Conservation (phyloP, 2,888 invertebrate species). For the Ctena decussata region DNA sequence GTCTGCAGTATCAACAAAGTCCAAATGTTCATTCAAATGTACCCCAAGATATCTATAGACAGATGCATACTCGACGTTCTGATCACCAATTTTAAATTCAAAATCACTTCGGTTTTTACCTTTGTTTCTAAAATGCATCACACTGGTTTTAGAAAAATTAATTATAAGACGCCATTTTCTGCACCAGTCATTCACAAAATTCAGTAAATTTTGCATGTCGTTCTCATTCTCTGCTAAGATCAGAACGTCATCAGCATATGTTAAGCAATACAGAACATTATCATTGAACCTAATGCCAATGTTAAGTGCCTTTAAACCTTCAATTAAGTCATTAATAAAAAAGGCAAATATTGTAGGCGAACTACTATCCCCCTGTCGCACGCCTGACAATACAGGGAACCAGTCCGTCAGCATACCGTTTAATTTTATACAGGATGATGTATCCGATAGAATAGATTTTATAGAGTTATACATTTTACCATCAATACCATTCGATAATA, state of each 20-base stretch:
- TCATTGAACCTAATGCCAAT: slow-evolving; percentile 21
- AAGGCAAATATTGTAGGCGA: slow-evolving; percentile 46
- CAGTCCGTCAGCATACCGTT: slow-evolving; percentile 38
- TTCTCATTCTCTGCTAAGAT: slow-evolving; percentile 18
- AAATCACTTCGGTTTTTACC: neutral
- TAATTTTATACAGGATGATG: neutral
- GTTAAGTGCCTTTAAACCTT: slow-evolving; percentile 8
- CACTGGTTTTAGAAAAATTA: slow-evolving; percentile 30
- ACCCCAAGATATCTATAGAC: slow-evolving; percentile 9
- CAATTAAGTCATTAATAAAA: slow-evolving; percentile 33
- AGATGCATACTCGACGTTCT: neutral
- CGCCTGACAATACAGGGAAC: slow-evolving; percentile 24
- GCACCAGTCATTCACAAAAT: slow-evolving; percentile 35
- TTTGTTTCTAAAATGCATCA: slow-evolving; percentile 31
- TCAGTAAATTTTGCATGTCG: slow-evolving; percentile 34
- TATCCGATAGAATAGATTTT: too few relatives aligned
- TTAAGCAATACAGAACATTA: slow-evolving; percentile 13
- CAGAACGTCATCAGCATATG: slow-evolving; percentile 46
- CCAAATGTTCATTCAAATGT: too few relatives aligned
- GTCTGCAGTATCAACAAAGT: neutral
- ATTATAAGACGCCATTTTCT: slow-evolving; percentile 34
- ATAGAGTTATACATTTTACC: too few relatives aligned
- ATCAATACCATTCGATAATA: too few relatives aligned
- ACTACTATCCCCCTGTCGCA: slow-evolving; percentile 28
- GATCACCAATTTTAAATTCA: neutral